Evolutionary conservation across 2,888 invertebrate species (phyloP), one percentile per base, ranked within the genome.

Genomic region (Rotaria socialis): DNA sequence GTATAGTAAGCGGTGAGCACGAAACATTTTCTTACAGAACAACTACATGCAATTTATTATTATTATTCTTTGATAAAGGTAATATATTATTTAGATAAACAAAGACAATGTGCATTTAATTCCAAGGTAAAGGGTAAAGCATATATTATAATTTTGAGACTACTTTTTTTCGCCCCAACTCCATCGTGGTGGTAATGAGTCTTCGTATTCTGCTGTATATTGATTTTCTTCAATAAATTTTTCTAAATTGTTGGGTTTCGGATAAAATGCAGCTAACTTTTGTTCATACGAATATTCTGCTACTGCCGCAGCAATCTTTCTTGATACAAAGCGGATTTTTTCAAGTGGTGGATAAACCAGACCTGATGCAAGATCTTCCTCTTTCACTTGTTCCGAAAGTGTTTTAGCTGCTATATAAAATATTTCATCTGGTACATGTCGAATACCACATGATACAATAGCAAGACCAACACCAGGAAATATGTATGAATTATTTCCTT

Each of bases 381-480:
- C 93, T 0, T 94, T 93, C 14, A 97, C 97, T 85, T 95, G 92
- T 8, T 94, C 93, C 0, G 97, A 94, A 86, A 98, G 92, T 86
- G 94, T 93, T 94, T 95, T 94, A n/a, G 98, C 96, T 24, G 99
- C 96, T 86, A 95, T 94, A 85, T 99, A 93, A 93, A 99, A 99
- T 91, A 97, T 93, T 88, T 95, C 94, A 90, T 99, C 97, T 11
- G 94, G 94, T 90, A 99, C 96, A 90, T 96, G 96, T 90, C 96
- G 95, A 10, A 96, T 95, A 86, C 96, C 95, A 55, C 96, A 95
- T 27, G 94, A 94, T 88, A 97, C 95, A 16, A 96, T 95, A 16
- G 97, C 99, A 41, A 99, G 93, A 19, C 96, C 97, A 16, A 93
- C 92, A 10, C 98, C 99, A 0, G 98, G 98, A 93, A 96, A 86